Conservation (phyloP, 2,888 invertebrate genomes). For the Plebejus melissa region DNA sequence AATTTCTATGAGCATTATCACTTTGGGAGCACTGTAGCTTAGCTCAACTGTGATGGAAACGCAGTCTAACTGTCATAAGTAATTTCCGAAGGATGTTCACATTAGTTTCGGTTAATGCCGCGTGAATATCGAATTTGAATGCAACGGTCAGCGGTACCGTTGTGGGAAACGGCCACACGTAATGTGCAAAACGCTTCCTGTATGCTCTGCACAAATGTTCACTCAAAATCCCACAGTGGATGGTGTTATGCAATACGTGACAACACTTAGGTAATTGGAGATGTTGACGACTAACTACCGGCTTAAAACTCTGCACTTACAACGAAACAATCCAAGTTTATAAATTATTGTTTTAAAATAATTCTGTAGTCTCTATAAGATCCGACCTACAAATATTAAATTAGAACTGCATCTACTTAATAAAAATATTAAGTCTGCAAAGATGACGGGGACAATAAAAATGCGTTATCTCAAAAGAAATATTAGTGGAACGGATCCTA, state of each 20-base stretch:
- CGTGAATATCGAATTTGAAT: slow-evolving; percentile 30
- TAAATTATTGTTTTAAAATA: no score
- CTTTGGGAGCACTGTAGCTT: no score
- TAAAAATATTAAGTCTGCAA: no score
- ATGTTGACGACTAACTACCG: not conserved
- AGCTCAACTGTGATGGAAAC: not conserved
- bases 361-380: no score
- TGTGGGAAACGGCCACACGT: slow-evolving; percentile 42
- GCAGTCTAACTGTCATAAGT: not conserved
- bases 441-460: no score
- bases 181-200: slow-evolving; percentile 47
- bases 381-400: no score
- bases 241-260: slow-evolving; percentile 13
- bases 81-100: slow-evolving; percentile 11
- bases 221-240: slow-evolving; percentile 12
- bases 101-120: slow-evolving; percentile 14
- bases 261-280: not conserved
- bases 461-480: no score
- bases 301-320: no score
- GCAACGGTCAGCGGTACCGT: slow-evolving; percentile 28
- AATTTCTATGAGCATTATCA: no score
- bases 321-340: no score
- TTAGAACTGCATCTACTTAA: no score
- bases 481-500: no score
- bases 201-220: slow-evolving; percentile 10